Evolutionary conservation across 2,113 vertebrate species (phyloP), one percentile per base, ranked within the genome.

Genomic region (Neofelis nebulosa): DNA sequence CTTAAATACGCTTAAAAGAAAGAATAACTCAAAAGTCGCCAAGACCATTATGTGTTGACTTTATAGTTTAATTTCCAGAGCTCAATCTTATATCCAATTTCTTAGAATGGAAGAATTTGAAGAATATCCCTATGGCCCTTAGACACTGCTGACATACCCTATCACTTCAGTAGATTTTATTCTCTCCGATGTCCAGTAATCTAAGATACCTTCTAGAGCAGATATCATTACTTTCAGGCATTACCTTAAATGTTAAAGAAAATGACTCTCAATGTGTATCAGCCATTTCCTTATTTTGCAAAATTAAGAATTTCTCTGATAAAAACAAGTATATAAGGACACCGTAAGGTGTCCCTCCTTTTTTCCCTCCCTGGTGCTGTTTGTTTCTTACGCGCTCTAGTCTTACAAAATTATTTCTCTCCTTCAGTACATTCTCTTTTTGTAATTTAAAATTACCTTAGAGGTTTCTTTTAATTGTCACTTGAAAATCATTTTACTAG

Each of bases 181-280:
- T 94, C 85, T 96, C 41, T 78, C 69, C 86, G 31, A 27, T 95
- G 94, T 68, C 76, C 79, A 57, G 87, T 95, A 94, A 97, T 94
- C 90, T 88, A 95, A 97, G 48, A 80, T 76, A 76, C 12, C 84
- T 69, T 85, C n/a, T 29, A 36, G 31, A 92, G 96, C 4, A 97
- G 84, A 73, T 89, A 96, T 63, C 5, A 11, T 31, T 83, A 82
- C 84, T 93, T 97, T 93, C 48, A 74, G 68, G 52, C 86, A 74
- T 96, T 96, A 95, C 38, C 65, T 95, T 96, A 94, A 93, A 91
- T 33, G 57, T 87, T 94, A 80, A 92, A 74, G 68, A 68, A 91
- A 89, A 89, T 89, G 45, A 93, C 97, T 82, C 29, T 41, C 68
- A 96, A 21, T 95, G 74, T 23, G 38, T 41, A 91, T 68, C 48